Percentiles rank a stretch among this genome's conserved stretches.
phyloP scores from a whole-genome alignment of 2,113 vertebrate species.

The Struthidea cinerea region DNA sequence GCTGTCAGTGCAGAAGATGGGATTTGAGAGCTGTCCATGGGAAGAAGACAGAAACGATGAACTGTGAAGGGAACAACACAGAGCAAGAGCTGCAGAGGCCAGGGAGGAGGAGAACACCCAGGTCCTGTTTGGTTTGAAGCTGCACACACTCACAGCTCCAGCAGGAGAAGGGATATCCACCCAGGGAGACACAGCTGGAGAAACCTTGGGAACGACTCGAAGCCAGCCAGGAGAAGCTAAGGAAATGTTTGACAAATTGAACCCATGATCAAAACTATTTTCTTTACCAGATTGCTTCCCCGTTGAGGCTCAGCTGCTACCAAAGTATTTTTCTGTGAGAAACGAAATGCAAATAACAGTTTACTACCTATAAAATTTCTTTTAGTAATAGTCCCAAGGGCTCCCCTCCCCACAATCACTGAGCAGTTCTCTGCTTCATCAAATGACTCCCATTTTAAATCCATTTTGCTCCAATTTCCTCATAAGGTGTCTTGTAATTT shows the following conservation, averaged over 20 bases:
- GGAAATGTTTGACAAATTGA: neutral
- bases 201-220: neutral
- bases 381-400: neutral
- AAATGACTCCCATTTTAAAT: neutral
- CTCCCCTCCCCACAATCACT: neutral
- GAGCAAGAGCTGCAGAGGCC: neutral
- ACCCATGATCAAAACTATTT: neutral
- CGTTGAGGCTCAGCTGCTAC: neutral
- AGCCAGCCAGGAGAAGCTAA: neutral
- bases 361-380: neutral
- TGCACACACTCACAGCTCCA: neutral
- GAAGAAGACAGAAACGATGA: neutral
- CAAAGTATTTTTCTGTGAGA: neutral
- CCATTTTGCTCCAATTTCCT: neutral
- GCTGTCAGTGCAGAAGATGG: neutral
- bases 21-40: neutral
- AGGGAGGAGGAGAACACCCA: accelerated
- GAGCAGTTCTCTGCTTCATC: neutral
- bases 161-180: neutral
- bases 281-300: neutral
- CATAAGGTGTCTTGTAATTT: neutral
- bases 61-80: neutral
- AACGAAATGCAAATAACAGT: conserved; percentile 9
- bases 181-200: neutral
- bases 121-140: neutral